Base-by-base conservation (phyloP, 2,888 invertebrate species). In the Meghimatium bilineatum region DNA sequence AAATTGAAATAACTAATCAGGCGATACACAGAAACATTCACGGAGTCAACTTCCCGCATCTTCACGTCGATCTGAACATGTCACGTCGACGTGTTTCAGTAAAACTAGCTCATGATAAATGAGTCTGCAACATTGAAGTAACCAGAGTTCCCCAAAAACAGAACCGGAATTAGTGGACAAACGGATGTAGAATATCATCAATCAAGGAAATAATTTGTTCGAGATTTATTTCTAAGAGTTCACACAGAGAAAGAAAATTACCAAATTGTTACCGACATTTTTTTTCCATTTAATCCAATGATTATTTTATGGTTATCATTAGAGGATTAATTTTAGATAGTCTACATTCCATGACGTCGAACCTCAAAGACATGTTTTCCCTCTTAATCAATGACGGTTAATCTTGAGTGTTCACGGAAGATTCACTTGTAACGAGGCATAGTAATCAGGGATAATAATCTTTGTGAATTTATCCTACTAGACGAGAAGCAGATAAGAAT, bases 291-390 rank as follows among this genome's bases (percentile, higher is more conserved):
- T 71, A 8, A 36, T 26, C 38, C 20, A 56, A 75, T 6, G 29
- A 29, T 36, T 38, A n/a, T 63, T 36, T 36, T 29, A 38, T 17
- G 8, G 63, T 63, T 77, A 66, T 60, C 44, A 77, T 36, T 38
- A 6, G 5, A 36, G 49, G 36, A 77, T 77, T 77, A 77, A 77
- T 60, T 63, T n/a, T 63, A 49, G 29, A n/a, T 72, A 26, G 26
- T 72, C 1, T 23, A n/a, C 44, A 72, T 72, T 72, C 72, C 44
- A 12, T n/a, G 8, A 29, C n/a, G 12, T 14, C 10, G 1, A 44
- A 72, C 44, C 72, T 44, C 44, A 72, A 72, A 72, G 72, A 72
- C 1, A 12, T 44, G n/a, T 29, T 44, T n/a, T 29, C n/a, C n/a
- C 44, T 3, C 44, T 44, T 72, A 8, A 44, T 12, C n/a, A 44